Evolutionary conservation across 1,140 invertebrate species (phyloP), one percentile per base, ranked within the genome.

Genomic region (Calephelis virginiensis): DNA sequence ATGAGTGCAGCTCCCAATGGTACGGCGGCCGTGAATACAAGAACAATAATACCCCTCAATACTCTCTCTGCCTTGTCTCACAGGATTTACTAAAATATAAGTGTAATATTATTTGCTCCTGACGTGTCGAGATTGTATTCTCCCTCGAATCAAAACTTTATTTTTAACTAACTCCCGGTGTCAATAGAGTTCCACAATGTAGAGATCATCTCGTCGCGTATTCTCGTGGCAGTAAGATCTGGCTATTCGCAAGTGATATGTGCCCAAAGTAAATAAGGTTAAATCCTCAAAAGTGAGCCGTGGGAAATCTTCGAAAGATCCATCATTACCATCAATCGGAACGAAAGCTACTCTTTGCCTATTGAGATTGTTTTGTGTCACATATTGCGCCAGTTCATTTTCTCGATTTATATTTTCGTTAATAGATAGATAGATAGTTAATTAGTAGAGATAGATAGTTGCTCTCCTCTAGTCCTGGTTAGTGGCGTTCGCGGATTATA

Each of bases 291-390:
- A 48, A 48, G 46, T 48, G 46, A 48, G 46, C 46, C 46, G 46
- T 48, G 46, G 46, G 46, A 48, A 48, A 48, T 48, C 10, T 48
- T 48, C 46, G 46, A 48, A 48, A 48, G 46, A 48, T 48, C 46
- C 46, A 48, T 48, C n/a, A n/a, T n/a, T n/a, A n/a, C 46, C 11
- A 48, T 48, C 46, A 47, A 47, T 47, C 46, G 46, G 46, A 47
- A 47, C 46, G 46, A 48, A 11, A 1, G 46, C 46, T 48, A 48
- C 46, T 48, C 46, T 48, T 48, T 48, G 46, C 46, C 46, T 48
- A 48, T 48, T 48, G 46, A 48, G 46, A 48, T 48, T 48, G 46
- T 48, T 48, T 48, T 48, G 46, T 48, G 46, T 48, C 46, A 48
- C 46, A 48, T 48, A 48, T 48, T 48, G 46, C 46, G 46, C 46